Evolutionary conservation across 2,888 invertebrate species (phyloP).

Genomic region (Diaphora mendica): DNA sequence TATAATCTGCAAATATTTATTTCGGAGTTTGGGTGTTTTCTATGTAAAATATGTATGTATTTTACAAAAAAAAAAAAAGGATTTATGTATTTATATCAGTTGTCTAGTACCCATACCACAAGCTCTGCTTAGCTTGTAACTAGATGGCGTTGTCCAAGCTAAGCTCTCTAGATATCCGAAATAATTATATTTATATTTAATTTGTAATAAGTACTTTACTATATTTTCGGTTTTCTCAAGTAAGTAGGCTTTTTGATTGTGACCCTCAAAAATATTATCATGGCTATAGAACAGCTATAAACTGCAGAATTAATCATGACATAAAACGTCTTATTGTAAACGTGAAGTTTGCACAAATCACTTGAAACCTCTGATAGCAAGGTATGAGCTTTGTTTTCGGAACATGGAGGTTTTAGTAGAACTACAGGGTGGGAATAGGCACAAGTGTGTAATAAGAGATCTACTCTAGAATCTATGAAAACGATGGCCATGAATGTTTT

Average conservation of each 20-base stretch:
- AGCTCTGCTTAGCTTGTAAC: too few relatives aligned
- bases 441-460: neutral
- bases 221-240: neutral
- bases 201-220: neutral
- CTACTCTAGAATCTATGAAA: neutral
- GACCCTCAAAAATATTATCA: neutral
- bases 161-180: too few relatives aligned
- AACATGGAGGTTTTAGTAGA: neutral
- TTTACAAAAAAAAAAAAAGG: too few relatives aligned
- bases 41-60: too few relatives aligned
- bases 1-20: too few relatives aligned
- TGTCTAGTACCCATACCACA: too few relatives aligned
- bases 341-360: neutral
- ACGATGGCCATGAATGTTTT: neutral
- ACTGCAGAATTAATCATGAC: neutral
- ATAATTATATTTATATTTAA: too few relatives aligned
- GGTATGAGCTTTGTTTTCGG: neutral
- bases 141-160: too few relatives aligned
- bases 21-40: too few relatives aligned
- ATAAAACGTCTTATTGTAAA: neutral
- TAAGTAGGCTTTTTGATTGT: neutral
- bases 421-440: neutral
- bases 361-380: neutral
- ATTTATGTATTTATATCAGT: too few relatives aligned
- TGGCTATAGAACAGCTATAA: neutral